These are phyloP conservation scores for Lamellibrachia columna DNA, from an alignment of 2,888 invertebrate species.

Conservation along the genomic window DNA sequence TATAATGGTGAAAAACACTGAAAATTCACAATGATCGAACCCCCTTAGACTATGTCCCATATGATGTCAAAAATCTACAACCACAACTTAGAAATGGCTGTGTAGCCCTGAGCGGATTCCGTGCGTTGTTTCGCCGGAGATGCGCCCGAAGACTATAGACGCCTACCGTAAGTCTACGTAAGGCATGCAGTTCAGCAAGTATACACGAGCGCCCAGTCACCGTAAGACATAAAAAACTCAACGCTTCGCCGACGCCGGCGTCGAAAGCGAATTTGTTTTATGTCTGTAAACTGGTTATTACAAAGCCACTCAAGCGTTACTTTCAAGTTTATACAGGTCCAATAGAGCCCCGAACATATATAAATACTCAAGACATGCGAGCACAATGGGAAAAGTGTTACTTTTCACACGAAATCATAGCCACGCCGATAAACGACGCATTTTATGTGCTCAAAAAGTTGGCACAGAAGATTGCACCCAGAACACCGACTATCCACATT, in stretches of 20 bases:
- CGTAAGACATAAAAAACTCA: not conserved
- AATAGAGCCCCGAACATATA: not conserved
- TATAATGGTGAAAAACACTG: not conserved
- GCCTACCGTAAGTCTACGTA: not conserved
- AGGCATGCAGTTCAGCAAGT: not conserved
- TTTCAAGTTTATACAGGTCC: no score
- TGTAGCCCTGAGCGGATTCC: not conserved
- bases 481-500: slow-evolving; percentile 1
- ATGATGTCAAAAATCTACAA: not conserved
- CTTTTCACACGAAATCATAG: no score
- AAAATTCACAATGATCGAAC: not conserved
- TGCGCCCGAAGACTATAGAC: not conserved
- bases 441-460: not conserved
- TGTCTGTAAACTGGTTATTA: no score
- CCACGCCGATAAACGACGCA: not conserved
- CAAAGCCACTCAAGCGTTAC: not conserved
- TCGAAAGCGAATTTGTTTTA: not conserved
- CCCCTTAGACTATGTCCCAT: not conserved
- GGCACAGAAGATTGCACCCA: not conserved
- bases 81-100: not conserved
- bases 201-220: not conserved
- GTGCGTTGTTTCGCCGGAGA: not conserved
- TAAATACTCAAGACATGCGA: no score
- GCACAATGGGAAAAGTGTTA: no score
- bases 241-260: not conserved